These are phyloP conservation scores for Hydroisotoma schaefferi DNA, from an alignment of 2,888 invertebrate species.

Conservation along the genomic window DNA sequence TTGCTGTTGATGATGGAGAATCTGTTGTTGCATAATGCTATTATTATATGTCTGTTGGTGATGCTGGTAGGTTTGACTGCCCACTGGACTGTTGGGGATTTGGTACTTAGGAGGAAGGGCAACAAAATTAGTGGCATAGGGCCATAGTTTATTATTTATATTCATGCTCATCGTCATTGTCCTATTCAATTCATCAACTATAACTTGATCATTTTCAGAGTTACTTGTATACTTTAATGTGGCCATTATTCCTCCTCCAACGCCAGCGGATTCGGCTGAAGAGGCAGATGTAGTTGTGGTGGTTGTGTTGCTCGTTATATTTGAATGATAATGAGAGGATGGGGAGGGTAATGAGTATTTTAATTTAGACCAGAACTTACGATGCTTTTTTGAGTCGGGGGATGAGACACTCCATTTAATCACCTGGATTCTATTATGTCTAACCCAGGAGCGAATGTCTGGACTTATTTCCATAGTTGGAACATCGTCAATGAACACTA, in stretches of 20 bases:
- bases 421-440: constrained; percentile 56
- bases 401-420: constrained; percentile 54
- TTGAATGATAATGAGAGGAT: constrained; percentile 44
- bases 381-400: constrained; percentile 52
- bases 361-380: constrained; percentile 56
- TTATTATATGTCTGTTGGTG: background rate
- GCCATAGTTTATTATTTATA: constrained; percentile 19
- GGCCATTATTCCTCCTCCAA: constrained; percentile 32
- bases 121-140: constrained; percentile 42
- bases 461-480: constrained; percentile 70
- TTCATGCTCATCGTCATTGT: constrained; percentile 19
- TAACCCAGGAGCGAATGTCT: constrained; percentile 58
- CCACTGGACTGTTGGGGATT: constrained; percentile 14
- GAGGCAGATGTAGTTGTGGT: constrained; percentile 45
- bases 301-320: constrained; percentile 47
- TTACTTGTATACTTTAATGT: constrained; percentile 34
- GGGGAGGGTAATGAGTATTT: constrained; percentile 52
- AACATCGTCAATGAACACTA: constrained; percentile 62
- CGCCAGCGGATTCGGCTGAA: constrained; percentile 19
- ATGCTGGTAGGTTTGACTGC: constrained; percentile 6
- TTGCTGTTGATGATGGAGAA: constrained; percentile 10
- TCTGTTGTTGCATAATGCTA: background rate
- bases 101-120: constrained; percentile 45
- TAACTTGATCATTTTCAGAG: constrained; percentile 29
- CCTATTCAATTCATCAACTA: constrained; percentile 35